phyloP scores from a whole-genome alignment of 2,113 vertebrate species.

The Zosterops lateralis region DNA sequence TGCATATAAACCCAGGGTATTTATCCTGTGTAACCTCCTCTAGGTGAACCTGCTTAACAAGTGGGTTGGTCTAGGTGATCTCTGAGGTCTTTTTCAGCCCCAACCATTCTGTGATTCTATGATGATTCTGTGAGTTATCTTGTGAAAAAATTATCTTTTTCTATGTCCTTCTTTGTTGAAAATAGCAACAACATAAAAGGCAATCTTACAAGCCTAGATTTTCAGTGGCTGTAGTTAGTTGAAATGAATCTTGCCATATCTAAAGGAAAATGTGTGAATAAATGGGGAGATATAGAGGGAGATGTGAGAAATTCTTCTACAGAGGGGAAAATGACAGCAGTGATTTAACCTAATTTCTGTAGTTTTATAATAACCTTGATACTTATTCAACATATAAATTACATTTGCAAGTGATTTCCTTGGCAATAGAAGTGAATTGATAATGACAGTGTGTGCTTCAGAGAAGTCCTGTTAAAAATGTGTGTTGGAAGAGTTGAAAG shows the following conservation, averaged over 20 bases:
- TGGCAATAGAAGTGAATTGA: background rate
- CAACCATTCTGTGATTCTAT: background rate
- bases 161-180: background rate
- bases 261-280: background rate
- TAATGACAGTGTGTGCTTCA: background rate
- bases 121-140: background rate
- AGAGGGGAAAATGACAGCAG: background rate
- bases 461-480: background rate
- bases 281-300: background rate
- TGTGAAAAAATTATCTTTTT: background rate
- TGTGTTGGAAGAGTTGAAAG: background rate
- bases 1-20: background rate
- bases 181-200: background rate
- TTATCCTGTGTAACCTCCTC: background rate
- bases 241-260: background rate
- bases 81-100: background rate
- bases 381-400: slow-evolving; percentile 21
- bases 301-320: background rate
- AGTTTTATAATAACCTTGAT: slow-evolving; percentile 21
- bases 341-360: slow-evolving; percentile 16
- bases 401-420: background rate
- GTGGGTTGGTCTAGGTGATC: background rate
- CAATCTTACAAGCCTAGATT: background rate
- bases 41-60: background rate
- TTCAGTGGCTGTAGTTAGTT: background rate